Evolutionary conservation across 2,113 vertebrate genomes (phyloP).

Genomic region (Gallinago paraguaiae): DNA sequence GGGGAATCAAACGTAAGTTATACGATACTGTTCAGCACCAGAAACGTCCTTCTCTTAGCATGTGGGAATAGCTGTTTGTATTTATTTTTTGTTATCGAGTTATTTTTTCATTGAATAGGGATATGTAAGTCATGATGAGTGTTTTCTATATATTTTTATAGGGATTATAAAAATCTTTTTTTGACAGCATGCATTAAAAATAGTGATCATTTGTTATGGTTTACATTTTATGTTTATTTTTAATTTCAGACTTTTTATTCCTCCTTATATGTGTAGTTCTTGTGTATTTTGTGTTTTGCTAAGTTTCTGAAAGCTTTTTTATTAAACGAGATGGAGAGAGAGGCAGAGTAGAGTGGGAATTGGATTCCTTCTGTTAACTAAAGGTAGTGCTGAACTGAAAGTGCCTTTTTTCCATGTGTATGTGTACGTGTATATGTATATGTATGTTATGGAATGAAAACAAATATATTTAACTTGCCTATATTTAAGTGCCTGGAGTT

Average conservation of each 20-base stretch:
- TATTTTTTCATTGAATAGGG: neutral
- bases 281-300: neutral
- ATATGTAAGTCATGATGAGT: neutral
- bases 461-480: neutral
- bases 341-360: neutral
- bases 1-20: conserved; percentile 79
- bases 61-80: neutral
- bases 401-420: fast-evolving
- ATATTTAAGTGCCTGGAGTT: neutral
- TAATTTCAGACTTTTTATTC: neutral
- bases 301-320: neutral
- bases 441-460: neutral
- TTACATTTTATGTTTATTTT: neutral
- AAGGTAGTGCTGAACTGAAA: neutral
- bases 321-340: neutral
- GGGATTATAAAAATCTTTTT: neutral
- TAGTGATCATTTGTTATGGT: neutral
- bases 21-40: neutral
- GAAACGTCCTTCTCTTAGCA: neutral
- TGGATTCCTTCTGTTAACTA: neutral
- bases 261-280: neutral
- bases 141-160: neutral
- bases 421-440: neutral
- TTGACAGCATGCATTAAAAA: neutral
- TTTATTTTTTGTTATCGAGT: neutral